A percentile compares a stretch with the other conserved stretches of the same genome.
Conservation (phyloP, 2,113 vertebrate genomes). For the Passer domesticus region DNA sequence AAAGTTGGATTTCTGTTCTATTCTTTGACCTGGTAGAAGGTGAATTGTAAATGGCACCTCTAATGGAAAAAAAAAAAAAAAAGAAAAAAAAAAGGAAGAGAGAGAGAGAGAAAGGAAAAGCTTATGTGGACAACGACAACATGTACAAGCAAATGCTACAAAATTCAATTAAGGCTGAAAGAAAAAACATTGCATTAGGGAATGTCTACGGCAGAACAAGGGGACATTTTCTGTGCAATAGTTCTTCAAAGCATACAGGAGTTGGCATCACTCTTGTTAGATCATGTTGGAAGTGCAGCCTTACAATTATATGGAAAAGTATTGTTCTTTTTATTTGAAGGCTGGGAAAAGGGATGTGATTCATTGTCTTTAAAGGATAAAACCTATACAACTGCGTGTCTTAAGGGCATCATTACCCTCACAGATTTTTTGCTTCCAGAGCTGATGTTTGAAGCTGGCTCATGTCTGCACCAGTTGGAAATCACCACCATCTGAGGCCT, state of each 20-base stretch:
- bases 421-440: neutral
- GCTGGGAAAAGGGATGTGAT: neutral
- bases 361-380: neutral
- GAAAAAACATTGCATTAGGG: neutral
- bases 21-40: neutral
- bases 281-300: neutral
- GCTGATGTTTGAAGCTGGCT: neutral
- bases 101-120: neutral
- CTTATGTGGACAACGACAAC: neutral
- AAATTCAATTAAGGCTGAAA: slow-evolving; percentile 33
- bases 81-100: neutral
- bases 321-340: neutral
- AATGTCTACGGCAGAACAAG: neutral
- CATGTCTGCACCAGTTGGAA: neutral
- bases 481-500: neutral
- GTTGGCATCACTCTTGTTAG: neutral
- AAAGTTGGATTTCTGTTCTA: neutral
- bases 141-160: neutral
- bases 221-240: neutral
- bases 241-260: neutral
- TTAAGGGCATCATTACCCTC: neutral
- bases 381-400: neutral
- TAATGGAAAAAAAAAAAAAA: neutral
- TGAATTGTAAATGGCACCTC: neutral
- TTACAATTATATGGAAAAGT: neutral